Base-by-base conservation (phyloP, 1,140 invertebrate genomes). In the Drosophila kohkoa region DNA sequence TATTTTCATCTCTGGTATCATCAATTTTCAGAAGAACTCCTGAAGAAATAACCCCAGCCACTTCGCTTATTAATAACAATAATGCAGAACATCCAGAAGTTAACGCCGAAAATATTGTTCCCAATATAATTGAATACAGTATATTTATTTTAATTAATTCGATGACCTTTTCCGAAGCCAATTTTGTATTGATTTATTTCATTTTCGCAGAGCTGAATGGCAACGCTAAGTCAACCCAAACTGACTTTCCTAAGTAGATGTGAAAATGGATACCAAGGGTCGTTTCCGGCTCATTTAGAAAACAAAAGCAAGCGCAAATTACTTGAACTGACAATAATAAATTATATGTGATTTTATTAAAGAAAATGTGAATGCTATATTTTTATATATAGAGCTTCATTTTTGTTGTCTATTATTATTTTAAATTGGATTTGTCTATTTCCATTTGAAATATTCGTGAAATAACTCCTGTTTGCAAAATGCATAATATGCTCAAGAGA, bases 191-290 rank as follows among this genome's bases (percentile, higher is more conserved):
- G 4, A 38, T 41, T 16, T n/a, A 3, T 46, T 5, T 30, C 0
- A 15, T 30, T 30, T 16, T 20, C 43, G 13, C 13, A 43, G n/a
- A 7, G n/a, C 6, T 32, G n/a, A 15, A 46, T 46, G 45, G 16
- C 7, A 43, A 15, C 11, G 13, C 43, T 5, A 48, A 30, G 25
- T 1, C 20, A 30, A 60, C 43, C n/a, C 58, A 60, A 60, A 60
- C 58, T 0, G 25, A 32, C n/a, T 55, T 38, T 32, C n/a, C 28
- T 11, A 7, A 54, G 3, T 30, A 32, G 10, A 52, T 25, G 20
- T 25, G 0, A 25, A 25, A 25, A 3, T 25, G 20, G 20, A 25
- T 25, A 3, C 20, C 20, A 25, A 25, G 20, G 20, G 20, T 25
- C 20, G 20, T 30, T 20, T 20, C 20, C 13, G n/a, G 48, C 8